These are phyloP conservation scores for Dusona sp. DNA, from an alignment of 2,888 invertebrate genomes.

Conservation along the genomic window DNA sequence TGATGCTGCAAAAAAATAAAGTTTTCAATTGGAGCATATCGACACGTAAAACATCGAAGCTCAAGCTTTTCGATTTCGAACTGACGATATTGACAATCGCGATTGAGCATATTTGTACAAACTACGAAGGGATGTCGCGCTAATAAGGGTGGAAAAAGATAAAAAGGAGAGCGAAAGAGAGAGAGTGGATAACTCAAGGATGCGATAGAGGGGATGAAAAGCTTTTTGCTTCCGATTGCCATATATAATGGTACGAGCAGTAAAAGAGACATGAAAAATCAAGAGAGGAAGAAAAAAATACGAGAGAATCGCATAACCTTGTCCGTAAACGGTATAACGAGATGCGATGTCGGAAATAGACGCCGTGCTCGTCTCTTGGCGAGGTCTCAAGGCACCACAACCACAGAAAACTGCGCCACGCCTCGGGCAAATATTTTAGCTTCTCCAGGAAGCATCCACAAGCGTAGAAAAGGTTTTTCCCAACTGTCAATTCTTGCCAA, in stretches of 20 bases:
- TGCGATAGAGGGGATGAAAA: constrained; percentile 11
- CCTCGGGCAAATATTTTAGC: constrained; percentile 66
- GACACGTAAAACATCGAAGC: neutral
- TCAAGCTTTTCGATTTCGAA: neutral
- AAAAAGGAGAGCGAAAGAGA: neutral
- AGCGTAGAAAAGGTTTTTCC: neutral
- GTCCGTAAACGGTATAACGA: constrained; percentile 68
- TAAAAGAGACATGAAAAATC: neutral
- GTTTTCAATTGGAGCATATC: neutral
- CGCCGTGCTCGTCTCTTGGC: constrained; percentile 20
- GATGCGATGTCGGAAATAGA: constrained; percentile 68
- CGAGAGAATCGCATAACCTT: constrained; percentile 20
- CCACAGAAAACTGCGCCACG: constrained; percentile 48
- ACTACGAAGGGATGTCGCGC: neutral
- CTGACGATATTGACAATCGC: constrained; percentile 11
- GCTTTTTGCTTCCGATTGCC: constrained; percentile 13
- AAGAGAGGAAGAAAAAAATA: neutral
- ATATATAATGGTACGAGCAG: constrained; percentile 16
- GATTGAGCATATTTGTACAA: neutral
- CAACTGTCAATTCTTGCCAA: constrained; percentile 26
- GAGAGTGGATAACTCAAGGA: neutral
- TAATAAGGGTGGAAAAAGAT: constrained; percentile 34
- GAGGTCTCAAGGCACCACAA: constrained; percentile 23
- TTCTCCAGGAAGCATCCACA: neutral
- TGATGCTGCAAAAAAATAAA: neutral